Percentiles rank a stretch among this genome's conserved stretches.
phyloP scores from a whole-genome alignment of 2,797 vertebrate genomes.

The Gymnocypris eckloni region DNA sequence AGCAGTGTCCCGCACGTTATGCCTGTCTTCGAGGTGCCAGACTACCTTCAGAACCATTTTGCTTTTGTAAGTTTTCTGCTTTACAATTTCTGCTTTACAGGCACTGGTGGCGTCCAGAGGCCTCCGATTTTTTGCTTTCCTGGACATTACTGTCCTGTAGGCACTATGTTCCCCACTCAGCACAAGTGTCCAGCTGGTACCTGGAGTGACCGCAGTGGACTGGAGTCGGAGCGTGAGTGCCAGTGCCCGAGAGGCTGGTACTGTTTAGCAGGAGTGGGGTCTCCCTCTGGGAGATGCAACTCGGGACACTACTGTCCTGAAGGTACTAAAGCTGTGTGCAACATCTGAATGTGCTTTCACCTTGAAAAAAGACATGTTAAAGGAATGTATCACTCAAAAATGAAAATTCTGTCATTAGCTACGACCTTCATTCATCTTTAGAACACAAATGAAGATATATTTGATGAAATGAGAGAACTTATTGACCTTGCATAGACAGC shows the following conservation, averaged over 20 bases:
- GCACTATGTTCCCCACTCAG: constrained; percentile 85
- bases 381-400: background rate
- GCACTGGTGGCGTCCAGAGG: constrained; percentile 84
- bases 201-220: constrained; percentile 84
- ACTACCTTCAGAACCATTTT: background rate
- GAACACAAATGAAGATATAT: too few relatives aligned
- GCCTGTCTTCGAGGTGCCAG: constrained; percentile 82
- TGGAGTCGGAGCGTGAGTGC: constrained; percentile 79
- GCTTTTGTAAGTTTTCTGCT: background rate
- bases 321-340: constrained; percentile 71
- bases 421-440: background rate
- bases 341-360: background rate
- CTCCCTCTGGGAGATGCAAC: constrained; percentile 83
- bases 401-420: background rate
- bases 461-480: too few relatives aligned
- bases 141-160: constrained; percentile 88
- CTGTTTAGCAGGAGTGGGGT: constrained; percentile 80
- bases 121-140: constrained; percentile 82
- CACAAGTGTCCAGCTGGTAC: constrained; percentile 87
- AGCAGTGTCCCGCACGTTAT: constrained; percentile 81
- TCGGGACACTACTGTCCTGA: constrained; percentile 88
- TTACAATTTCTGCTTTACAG: constrained; percentile 68
- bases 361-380: background rate
- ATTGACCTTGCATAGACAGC: too few relatives aligned
- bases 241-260: constrained; percentile 86